These are phyloP conservation scores for Drosophila nannoptera DNA, from an alignment of 1,140 invertebrate species.

Conservation along the genomic window DNA sequence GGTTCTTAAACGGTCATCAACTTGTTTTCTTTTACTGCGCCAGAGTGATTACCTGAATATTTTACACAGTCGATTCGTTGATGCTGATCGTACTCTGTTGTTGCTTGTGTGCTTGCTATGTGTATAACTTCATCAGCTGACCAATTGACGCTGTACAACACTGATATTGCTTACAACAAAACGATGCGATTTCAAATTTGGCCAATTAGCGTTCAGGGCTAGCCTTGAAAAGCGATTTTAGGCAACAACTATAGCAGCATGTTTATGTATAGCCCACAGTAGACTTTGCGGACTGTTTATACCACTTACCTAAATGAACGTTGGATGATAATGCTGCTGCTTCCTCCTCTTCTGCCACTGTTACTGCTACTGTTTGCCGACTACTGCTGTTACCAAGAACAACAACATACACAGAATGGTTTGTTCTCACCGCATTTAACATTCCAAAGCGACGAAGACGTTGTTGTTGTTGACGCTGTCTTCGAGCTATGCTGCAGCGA, in stretches of 20 bases:
- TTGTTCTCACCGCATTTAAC: slow-evolving; percentile 78
- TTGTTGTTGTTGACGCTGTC: slow-evolving; percentile 43
- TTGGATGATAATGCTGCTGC: slow-evolving; percentile 69
- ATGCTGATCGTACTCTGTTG: slow-evolving; percentile 17
- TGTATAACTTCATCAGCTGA: slow-evolving; percentile 69
- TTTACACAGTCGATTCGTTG: slow-evolving; percentile 2
- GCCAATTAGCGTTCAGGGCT: slow-evolving; percentile 35
- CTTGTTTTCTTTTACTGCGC: neutral
- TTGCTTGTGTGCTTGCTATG: slow-evolving; percentile 10
- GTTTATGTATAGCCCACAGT: neutral
- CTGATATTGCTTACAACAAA: slow-evolving; percentile 56
- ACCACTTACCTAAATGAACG: slow-evolving; percentile 70
- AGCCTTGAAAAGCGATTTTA: slow-evolving; percentile 45
- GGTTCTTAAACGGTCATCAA: neutral
- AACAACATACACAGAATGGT: slow-evolving; percentile 74
- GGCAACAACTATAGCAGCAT: slow-evolving; percentile 10
- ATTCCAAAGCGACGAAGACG: slow-evolving; percentile 73
- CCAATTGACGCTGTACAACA: slow-evolving; percentile 43
- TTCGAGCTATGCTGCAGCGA: slow-evolving; percentile 45
- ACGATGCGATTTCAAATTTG: slow-evolving; percentile 27
- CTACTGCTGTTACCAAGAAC: slow-evolving; percentile 51
- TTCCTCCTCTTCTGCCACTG: slow-evolving; percentile 60
- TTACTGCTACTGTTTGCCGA: slow-evolving; percentile 61
- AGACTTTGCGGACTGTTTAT: neutral
- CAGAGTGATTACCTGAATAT: neutral